phyloP scores from a whole-genome alignment of 2,797 vertebrate genomes.

The Pterois miles region DNA sequence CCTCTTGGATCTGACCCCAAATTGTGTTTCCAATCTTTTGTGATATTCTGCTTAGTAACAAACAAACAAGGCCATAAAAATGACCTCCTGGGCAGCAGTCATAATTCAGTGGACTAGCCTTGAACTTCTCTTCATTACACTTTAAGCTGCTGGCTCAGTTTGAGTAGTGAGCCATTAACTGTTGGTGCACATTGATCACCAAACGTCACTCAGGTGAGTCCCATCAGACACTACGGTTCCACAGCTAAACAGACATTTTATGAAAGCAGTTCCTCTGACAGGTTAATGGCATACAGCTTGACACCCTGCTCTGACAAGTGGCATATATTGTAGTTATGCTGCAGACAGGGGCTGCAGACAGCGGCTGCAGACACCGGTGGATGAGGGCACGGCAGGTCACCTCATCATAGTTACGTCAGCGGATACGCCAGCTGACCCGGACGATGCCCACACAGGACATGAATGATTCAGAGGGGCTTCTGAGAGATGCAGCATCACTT shows the following conservation, averaged over 20 bases:
- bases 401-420: conserved; percentile 29
- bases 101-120: neutral
- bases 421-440: conserved; percentile 52
- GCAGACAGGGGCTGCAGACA: neutral
- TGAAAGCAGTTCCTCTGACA: conserved; percentile 15
- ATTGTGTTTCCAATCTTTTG: neutral
- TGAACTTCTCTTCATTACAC: neutral
- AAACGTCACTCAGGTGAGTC: neutral
- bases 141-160: conserved; percentile 13
- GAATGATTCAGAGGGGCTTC: conserved; percentile 77
- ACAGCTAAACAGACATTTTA: neutral
- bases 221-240: neutral
- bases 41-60: neutral
- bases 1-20: too few species aligned
- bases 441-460: conserved; percentile 53
- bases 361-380: neutral
- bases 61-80: neutral
- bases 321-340: neutral
- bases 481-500: conserved; percentile 53
- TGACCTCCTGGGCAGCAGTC: neutral
- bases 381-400: conserved; percentile 35
- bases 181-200: conserved; percentile 6
- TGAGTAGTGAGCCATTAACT: conserved; percentile 48
- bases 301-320: neutral
- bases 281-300: neutral